A percentile compares a stretch with the other conserved stretches of the same genome.
Conservation (phyloP, 92 coral and sea anemone genomes). For the Bergia sp. region DNA sequence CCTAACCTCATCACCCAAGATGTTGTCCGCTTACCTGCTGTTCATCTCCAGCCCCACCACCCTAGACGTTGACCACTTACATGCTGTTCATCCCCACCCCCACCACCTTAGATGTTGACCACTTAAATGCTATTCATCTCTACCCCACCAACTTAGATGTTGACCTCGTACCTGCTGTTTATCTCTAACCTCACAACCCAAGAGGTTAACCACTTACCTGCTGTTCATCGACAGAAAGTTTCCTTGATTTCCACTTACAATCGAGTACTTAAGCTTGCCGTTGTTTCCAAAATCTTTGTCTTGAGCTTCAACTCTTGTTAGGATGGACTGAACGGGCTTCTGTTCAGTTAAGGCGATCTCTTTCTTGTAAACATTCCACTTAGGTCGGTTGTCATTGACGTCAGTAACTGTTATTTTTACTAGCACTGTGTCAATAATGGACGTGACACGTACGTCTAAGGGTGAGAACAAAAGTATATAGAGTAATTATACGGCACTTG, state of each 20-base stretch:
- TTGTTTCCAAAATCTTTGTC: conserved; percentile 71
- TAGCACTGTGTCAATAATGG: conserved; percentile 59
- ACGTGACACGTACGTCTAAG: conserved; percentile 47
- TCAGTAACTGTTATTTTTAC: conserved; percentile 70
- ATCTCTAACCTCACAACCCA: not conserved
- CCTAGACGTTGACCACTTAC: conserved; percentile 41
- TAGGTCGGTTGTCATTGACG: conserved; percentile 76
- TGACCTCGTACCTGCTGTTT: conserved; percentile 54
- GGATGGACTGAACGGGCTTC: conserved; percentile 50
- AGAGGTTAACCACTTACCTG: conserved; percentile 45
- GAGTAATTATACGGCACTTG: not conserved
- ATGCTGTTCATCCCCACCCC: conserved; percentile 34
- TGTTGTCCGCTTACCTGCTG: conserved; percentile 50
- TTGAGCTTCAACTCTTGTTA: conserved; percentile 57
- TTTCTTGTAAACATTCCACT: conserved; percentile 47
- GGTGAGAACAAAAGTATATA: not conserved
- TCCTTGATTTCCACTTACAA: conserved; percentile 56
- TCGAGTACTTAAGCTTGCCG: conserved; percentile 56
- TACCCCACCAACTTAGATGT: no score
- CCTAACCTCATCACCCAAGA: no score
- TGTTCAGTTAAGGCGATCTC: conserved; percentile 42
- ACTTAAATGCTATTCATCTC: conserved; percentile 61
- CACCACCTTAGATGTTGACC: no score
- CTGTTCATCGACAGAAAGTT: conserved; percentile 58
- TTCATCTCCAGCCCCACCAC: conserved; percentile 6